Conservation (phyloP, 2,797 vertebrate genomes). For the Pyrocephalus nanus region DNA sequence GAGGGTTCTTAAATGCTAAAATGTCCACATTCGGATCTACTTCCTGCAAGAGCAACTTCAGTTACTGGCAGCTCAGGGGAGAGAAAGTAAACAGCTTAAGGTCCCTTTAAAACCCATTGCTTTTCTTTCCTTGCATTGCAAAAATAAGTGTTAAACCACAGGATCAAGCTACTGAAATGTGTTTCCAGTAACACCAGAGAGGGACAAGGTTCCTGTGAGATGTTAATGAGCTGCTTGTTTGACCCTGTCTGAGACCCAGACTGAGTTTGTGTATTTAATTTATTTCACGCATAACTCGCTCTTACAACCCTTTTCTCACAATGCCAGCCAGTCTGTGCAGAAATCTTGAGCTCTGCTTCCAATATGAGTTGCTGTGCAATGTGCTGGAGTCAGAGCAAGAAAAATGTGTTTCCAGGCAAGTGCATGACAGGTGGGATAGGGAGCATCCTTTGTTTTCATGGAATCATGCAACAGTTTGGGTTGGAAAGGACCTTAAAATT, state of each 20-base stretch:
- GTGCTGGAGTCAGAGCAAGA: background rate
- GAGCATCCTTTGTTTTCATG: background rate
- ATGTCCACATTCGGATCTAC: background rate
- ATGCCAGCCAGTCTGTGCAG: background rate
- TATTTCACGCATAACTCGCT: background rate
- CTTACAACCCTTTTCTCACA: background rate
- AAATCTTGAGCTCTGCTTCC: background rate
- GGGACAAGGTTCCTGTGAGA: background rate
- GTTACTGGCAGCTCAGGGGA: background rate
- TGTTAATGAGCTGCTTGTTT: background rate
- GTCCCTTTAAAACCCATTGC: background rate
- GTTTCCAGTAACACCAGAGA: background rate
- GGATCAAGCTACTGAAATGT: background rate
- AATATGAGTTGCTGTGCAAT: background rate
- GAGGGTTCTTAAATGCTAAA: background rate
- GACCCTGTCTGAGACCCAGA: background rate
- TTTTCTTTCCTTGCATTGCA: background rate
- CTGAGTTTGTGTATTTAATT: background rate
- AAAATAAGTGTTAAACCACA: background rate
- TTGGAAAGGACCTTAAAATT: background rate
- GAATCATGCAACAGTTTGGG: background rate
- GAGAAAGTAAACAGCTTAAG: background rate
- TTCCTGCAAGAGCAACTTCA: background rate
- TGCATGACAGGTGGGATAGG: rapidly evolving
- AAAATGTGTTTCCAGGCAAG: rapidly evolving